These are phyloP conservation scores for Guaruba guarouba DNA, from an alignment of 2,113 vertebrate species.

Conservation along the genomic window DNA sequence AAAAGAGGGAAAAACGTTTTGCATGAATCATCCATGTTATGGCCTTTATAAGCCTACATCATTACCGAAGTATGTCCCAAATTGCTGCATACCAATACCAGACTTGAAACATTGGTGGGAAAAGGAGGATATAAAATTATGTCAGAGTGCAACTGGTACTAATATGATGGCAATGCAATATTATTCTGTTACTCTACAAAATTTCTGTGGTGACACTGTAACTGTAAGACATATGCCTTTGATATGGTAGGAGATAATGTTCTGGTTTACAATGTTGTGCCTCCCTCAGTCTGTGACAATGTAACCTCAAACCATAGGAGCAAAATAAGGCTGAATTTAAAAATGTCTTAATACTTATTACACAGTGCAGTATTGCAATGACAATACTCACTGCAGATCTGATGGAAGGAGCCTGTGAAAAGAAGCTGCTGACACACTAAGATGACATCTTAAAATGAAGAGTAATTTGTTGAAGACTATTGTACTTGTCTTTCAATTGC, in stretches of 20 bases:
- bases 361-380: background rate
- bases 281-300: background rate
- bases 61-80: constrained; percentile 74
- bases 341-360: background rate
- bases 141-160: constrained; percentile 59
- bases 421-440: background rate
- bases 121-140: constrained; percentile 59
- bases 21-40: constrained; percentile 70
- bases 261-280: background rate
- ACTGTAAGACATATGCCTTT: constrained; percentile 13
- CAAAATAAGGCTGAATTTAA: constrained; percentile 25
- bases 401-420: background rate
- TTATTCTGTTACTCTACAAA: background rate
- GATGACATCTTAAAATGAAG: background rate
- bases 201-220: constrained; percentile 32
- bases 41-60: constrained; percentile 70
- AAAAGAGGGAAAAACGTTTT: constrained; percentile 3
- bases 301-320: background rate
- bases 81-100: constrained; percentile 64
- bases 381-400: background rate
- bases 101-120: constrained; percentile 46
- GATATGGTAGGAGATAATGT: constrained; percentile 15
- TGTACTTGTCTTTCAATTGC: background rate
- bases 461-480: background rate
- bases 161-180: constrained; percentile 41